Conservation (phyloP, 1,140 invertebrate genomes). For the Calliphora vicina region DNA sequence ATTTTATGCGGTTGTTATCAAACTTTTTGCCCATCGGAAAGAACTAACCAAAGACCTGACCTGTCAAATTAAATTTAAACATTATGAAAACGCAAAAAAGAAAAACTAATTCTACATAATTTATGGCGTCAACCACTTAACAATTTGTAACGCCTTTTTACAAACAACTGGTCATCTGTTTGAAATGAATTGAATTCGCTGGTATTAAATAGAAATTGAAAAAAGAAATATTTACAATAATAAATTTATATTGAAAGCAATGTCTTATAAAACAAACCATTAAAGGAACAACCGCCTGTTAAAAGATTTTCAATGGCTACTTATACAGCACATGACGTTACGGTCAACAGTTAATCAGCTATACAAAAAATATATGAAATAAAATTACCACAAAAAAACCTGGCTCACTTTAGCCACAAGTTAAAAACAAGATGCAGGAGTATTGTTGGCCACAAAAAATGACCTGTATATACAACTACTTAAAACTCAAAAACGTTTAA, state of each 20-base stretch:
- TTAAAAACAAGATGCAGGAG: not conserved
- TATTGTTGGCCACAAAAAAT: not conserved
- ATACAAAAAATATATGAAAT: not conserved
- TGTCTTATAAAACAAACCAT: not conserved
- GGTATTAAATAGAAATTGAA: not conserved
- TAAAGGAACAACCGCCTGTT: not conserved
- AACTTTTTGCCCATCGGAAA: not conserved
- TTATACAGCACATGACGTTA: constrained; percentile 1
- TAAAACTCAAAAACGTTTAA: too few relatives aligned
- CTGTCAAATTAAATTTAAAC: not conserved
- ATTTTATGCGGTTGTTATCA: not conserved
- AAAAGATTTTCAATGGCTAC: not conserved
- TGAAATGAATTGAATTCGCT: not conserved
- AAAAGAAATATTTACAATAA: not conserved
- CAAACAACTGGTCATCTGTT: not conserved
- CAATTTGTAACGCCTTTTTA: not conserved
- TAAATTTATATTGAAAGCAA: not conserved
- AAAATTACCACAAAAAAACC: not conserved
- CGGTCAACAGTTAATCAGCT: not conserved
- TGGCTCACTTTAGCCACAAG: not conserved
- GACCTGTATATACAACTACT: not conserved
- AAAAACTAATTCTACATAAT: not conserved
- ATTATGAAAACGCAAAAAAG: not conserved
- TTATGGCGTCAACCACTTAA: constrained; percentile 7
- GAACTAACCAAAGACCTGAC: not conserved